Percentiles rank a stretch among this genome's conserved stretches.
Evolutionary conservation across 2,888 invertebrate species (phyloP).

Genomic region (Mechanitis mazaeus): DNA sequence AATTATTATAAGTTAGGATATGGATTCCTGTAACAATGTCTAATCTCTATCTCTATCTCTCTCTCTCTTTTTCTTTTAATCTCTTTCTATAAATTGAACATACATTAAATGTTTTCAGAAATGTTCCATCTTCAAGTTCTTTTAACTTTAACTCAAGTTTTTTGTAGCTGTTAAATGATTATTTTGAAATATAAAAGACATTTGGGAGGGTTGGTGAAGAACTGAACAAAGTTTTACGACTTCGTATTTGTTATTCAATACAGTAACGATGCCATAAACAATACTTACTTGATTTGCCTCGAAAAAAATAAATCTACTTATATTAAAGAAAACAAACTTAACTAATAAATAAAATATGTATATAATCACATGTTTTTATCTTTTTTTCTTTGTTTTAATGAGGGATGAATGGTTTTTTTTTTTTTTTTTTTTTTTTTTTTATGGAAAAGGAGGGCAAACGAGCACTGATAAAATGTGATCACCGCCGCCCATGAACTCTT

Average conservation of each 20-base stretch:
- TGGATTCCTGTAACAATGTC: not conserved
- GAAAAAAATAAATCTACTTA: not conserved
- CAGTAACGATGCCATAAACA: not conserved
- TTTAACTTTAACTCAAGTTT: conserved; percentile 27
- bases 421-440: no score
- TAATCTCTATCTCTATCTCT: no score
- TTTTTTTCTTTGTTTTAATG: no score
- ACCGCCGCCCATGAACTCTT: no score
- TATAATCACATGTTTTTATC: no score
- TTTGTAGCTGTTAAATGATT: conserved; percentile 32
- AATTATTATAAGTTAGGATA: conserved; percentile 2
- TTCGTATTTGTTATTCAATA: conserved; percentile 44
- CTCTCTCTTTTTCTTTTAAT: not conserved
- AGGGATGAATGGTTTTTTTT: no score
- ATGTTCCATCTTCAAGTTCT: conserved; percentile 28
- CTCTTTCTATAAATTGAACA: conserved; percentile 16
- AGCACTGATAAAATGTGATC: no score
- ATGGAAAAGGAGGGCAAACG: no score
- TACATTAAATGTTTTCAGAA: conserved; percentile 24
- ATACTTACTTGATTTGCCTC: not conserved
- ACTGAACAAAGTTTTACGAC: conserved; percentile 44
- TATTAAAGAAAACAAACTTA: not conserved
- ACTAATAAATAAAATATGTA: not conserved
- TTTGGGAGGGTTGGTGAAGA: conserved; percentile 33
- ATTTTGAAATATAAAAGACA: conserved; percentile 36